phyloP scores from a whole-genome alignment of 2,113 vertebrate species.

The Ctenomys sociabilis region DNA sequence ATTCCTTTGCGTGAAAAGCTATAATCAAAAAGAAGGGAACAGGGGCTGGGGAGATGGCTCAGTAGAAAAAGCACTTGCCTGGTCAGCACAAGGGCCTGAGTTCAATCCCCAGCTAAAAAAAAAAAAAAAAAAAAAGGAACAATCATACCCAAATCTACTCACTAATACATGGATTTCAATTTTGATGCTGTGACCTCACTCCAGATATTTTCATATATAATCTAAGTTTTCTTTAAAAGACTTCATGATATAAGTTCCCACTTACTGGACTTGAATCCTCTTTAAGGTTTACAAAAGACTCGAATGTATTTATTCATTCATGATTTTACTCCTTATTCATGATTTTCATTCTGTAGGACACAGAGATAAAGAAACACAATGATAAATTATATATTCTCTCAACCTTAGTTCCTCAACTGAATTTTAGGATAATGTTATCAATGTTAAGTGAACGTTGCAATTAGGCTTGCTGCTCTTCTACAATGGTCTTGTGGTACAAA shows the following conservation, averaged over 20 bases:
- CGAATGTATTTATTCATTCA: not conserved
- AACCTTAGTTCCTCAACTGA: not conserved
- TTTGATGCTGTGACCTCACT: not conserved
- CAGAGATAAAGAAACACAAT: not conserved
- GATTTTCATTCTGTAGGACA: not conserved
- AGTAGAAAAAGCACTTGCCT: too few species aligned
- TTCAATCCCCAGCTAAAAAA: too few species aligned
- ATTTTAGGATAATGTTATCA: not conserved
- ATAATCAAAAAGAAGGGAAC: not conserved
- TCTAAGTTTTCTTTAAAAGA: not conserved
- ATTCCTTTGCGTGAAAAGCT: not conserved
- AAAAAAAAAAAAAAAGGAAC: not conserved
- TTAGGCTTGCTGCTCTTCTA: not conserved
- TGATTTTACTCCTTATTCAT: not conserved
- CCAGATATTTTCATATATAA: not conserved
- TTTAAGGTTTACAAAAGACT: not conserved
- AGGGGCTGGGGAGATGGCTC: too few species aligned
- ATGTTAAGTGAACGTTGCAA: not conserved
- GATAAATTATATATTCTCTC: not conserved
- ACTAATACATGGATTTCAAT: not conserved
- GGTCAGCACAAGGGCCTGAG: too few species aligned
- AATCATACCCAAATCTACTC: not conserved
- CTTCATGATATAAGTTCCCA: not conserved
- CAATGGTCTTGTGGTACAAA: not conserved
- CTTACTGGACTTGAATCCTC: not conserved